Conservation (phyloP, 1,140 invertebrate species). For the Oryctes rhinoceros region DNA sequence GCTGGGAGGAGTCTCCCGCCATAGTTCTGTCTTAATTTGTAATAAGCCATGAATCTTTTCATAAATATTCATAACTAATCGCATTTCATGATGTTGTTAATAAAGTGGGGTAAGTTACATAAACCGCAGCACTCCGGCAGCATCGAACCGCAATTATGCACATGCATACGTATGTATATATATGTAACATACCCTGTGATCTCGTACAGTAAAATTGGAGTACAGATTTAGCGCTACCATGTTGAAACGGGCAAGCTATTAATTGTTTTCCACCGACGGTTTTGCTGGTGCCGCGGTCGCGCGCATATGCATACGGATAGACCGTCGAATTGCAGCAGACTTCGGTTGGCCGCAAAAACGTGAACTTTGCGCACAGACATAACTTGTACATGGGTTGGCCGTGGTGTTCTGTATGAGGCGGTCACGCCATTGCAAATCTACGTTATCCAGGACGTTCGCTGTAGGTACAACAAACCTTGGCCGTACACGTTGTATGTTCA, state of each 20-base stretch:
- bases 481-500: neutral
- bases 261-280: conserved; percentile 2
- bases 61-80: no score
- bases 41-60: no score
- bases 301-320: neutral
- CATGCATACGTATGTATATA: neutral
- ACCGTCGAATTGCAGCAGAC: neutral
- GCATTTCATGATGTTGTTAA: no score
- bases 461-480: neutral
- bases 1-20: no score
- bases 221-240: neutral
- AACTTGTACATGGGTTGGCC: neutral
- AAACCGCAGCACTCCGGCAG: no score
- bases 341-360: conserved; percentile 4
- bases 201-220: neutral
- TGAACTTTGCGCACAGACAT: neutral
- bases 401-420: neutral
- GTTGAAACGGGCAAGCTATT: neutral
- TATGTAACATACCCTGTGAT: neutral
- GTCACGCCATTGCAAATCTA: neutral
- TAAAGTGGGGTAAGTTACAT: no score
- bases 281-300: neutral
- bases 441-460: neutral
- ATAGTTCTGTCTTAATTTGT: no score
- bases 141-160: no score